phyloP scores from a whole-genome alignment of 2,113 vertebrate genomes.

The Cariama cristata region DNA sequence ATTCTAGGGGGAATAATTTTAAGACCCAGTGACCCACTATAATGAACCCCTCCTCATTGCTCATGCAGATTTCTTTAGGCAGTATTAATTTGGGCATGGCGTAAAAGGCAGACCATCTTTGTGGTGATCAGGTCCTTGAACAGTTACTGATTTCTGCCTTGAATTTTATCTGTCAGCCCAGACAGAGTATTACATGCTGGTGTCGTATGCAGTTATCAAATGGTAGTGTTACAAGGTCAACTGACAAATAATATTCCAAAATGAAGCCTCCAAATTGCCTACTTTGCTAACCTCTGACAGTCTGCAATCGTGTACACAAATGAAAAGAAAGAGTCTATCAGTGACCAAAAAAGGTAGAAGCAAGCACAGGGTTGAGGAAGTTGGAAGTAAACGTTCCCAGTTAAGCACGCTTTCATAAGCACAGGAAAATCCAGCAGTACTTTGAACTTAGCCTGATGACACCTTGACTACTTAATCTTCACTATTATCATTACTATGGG shows the following conservation, averaged over 20 bases:
- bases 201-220: slow-evolving; percentile 13
- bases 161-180: slow-evolving; percentile 1
- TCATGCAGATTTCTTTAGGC: not conserved
- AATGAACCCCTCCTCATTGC: not conserved
- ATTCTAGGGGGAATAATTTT: not conserved
- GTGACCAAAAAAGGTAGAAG: not conserved
- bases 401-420: not conserved
- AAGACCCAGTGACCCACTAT: not conserved
- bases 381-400: not conserved
- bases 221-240: not conserved
- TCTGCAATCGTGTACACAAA: not conserved
- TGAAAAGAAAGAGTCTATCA: not conserved
- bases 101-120: not conserved
- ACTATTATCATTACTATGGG: not conserved
- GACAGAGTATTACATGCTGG: not conserved
- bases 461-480: not conserved
- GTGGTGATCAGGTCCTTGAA: not conserved
- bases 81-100: not conserved
- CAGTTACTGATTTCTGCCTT: not conserved
- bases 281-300: not conserved
- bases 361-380: not conserved
- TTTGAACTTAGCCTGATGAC: not conserved
- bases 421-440: not conserved
- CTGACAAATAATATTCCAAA: slow-evolving; percentile 8
- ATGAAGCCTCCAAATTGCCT: not conserved